Conservation (phyloP, 92 coral and sea anemone species). For the Epizoanthus rinbou region DNA sequence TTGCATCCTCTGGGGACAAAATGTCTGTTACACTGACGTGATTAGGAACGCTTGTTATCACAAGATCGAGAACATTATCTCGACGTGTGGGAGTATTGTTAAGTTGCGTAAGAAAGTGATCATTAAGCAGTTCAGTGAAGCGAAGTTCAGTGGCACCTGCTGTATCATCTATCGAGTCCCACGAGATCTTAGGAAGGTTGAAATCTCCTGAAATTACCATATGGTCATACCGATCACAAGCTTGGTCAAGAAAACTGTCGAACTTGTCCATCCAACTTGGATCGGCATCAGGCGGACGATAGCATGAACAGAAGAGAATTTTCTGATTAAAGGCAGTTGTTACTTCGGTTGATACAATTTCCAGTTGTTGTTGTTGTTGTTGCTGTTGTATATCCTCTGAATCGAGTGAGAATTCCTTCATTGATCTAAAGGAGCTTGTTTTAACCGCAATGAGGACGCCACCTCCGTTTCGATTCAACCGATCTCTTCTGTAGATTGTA, state of each 20-base stretch:
- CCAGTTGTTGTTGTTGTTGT: conserved; percentile 3
- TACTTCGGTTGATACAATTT: conserved; percentile 20
- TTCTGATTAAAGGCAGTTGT: conserved; percentile 38
- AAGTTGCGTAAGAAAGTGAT: conserved; percentile 37
- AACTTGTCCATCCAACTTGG: neutral
- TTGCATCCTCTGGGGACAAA: too few species aligned
- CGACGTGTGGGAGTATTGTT: conserved; percentile 29
- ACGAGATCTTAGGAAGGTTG: conserved; percentile 46
- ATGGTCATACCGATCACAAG: conserved; percentile 2
- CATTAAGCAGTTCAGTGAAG: conserved; percentile 43
- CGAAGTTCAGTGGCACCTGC: conserved; percentile 46
- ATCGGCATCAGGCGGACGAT: conserved; percentile 44
- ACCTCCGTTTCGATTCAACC: conserved; percentile 14
- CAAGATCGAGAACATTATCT: conserved; percentile 21
- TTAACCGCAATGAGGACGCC: conserved; percentile 55
- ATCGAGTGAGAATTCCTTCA: neutral
- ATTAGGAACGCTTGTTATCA: conserved; percentile 5
- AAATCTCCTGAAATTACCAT: conserved; percentile 52
- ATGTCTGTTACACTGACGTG: too few species aligned
- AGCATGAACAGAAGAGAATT: conserved; percentile 49
- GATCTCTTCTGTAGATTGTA: conserved; percentile 53
- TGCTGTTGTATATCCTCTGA: neutral
- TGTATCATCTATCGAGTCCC: conserved; percentile 39
- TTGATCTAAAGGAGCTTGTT: conserved; percentile 10
- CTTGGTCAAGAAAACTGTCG: conserved; percentile 1